phyloP scores from a whole-genome alignment of 2,797 vertebrate species.

The Enoplosus armatus region DNA sequence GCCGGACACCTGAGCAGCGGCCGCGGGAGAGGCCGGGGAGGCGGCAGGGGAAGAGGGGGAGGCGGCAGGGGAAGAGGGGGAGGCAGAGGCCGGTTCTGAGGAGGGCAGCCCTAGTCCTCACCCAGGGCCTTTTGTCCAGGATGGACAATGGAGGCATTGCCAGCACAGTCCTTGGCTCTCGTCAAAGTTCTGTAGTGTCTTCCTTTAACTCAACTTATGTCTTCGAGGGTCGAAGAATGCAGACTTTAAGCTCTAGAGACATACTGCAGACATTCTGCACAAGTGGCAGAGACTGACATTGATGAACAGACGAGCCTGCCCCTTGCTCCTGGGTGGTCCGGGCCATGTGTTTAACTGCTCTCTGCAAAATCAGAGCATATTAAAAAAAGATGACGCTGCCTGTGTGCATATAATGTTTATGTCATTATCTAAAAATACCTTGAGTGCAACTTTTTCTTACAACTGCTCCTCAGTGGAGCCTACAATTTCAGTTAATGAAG shows the following conservation, averaged over 20 bases:
- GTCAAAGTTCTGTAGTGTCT: constrained; percentile 8
- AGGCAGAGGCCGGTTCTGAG: constrained; percentile 76
- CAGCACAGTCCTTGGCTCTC: neutral
- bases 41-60: constrained; percentile 66
- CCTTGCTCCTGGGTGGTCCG: constrained; percentile 58
- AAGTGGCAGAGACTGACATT: constrained; percentile 15
- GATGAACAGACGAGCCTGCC: neutral
- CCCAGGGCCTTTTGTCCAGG: neutral
- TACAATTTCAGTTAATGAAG: constrained; percentile 4
- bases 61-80: constrained; percentile 74
- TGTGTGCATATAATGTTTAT: constrained; percentile 22
- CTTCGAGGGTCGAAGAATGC: neutral
- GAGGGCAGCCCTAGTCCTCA: neutral
- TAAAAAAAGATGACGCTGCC: constrained; percentile 24
- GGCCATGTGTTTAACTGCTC: constrained; percentile 32
- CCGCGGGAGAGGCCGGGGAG: constrained; percentile 70
- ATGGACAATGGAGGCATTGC: neutral
- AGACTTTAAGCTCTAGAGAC: neutral
- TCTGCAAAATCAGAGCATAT: constrained; percentile 39
- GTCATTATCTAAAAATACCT: constrained; percentile 39
- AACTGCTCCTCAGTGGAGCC: constrained; percentile 15
- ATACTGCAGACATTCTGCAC: constrained; percentile 8
- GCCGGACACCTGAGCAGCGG: constrained; percentile 90
- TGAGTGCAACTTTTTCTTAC: constrained; percentile 12
- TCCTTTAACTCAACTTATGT: constrained; percentile 4